phyloP scores from a whole-genome alignment of 2,888 invertebrate species.

The Platycheirus albimanus region DNA sequence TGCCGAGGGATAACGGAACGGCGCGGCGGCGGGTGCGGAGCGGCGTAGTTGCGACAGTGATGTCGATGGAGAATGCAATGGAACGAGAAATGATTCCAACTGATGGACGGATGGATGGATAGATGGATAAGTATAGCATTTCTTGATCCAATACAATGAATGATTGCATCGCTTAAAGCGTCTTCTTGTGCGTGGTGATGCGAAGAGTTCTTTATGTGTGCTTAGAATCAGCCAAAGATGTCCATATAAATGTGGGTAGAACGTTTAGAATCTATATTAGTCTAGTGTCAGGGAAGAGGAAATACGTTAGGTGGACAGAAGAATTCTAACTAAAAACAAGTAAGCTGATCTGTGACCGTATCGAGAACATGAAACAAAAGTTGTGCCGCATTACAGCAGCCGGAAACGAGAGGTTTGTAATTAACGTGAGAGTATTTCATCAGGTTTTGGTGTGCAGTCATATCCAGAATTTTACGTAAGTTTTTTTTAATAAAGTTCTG shows the following conservation, averaged over 20 bases:
- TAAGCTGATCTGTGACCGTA: too few species aligned
- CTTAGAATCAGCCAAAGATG: conserved; percentile 38
- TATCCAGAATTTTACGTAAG: too few species aligned
- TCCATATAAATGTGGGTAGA: conserved; percentile 27
- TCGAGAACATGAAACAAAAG: too few species aligned
- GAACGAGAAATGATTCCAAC: conserved; percentile 41
- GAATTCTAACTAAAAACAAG: too few species aligned
- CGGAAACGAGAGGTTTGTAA: too few species aligned
- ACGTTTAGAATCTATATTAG: conserved; percentile 9
- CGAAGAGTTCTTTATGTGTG: conserved; percentile 34
- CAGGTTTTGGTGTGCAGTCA: too few species aligned
- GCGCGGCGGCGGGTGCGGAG: too few species aligned
- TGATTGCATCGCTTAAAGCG: conserved; percentile 43
- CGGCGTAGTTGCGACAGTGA: too few species aligned
- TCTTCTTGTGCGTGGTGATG: conserved; percentile 31
- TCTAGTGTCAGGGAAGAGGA: conserved; percentile 2
- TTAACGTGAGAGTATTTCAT: too few species aligned
- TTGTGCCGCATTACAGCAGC: too few species aligned
- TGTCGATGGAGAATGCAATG: background rate
- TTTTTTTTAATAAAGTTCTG: too few species aligned
- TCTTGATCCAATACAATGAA: conserved; percentile 48
- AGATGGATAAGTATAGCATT: conserved; percentile 53
- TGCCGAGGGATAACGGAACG: conserved; percentile 22
- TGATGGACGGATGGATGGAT: conserved; percentile 28
- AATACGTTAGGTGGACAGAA: conserved; percentile 3